Evolutionary conservation across 2,888 invertebrate species (phyloP), one percentile per base, ranked within the genome.

Genomic region (Periphyllus acericola): DNA sequence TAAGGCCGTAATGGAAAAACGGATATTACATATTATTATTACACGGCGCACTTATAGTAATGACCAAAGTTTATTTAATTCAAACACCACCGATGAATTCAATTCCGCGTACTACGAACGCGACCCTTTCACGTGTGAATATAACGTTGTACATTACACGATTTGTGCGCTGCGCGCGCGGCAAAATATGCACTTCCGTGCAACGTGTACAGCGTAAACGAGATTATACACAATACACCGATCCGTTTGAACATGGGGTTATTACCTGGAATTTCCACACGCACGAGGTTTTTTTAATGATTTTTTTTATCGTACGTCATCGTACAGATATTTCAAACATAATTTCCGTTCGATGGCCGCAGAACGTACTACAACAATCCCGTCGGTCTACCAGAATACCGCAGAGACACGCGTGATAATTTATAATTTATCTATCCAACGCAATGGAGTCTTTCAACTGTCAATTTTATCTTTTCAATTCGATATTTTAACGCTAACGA

Each of bases 401-500:
- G n/a, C n/a, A n/a, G n/a, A 29, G 68, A 25, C 29, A 21, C n/a
- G 25, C 68, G 32, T 40, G 36, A 68, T 81, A 81, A 32, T 46
- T 71, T 32, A 32, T 81, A 40, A 40, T 29, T 68, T 29, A 19
- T 29, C n/a, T 29, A 11, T 32, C 17, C 14, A 9, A 29, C 68
- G 68, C 9, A 29, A n/a, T 29, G 71, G 29, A 17, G 40, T 71
- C 81, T 71, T 17, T 34, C 71, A 32, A 71, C 71, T 52, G 46
- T 52, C 71, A 82, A 82, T 71, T 46, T 52, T 25, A 32, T 52
- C 14, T 71, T 71, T 82, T 52, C 32, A 25, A 82, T 71, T 71
- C 46, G 17, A 25, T 71, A 82, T 82, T 80, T 71, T 82, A 19
- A 82, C 34, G 40, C 81, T 40, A 29, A 68, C 68, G 40, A 81